Evolutionary conservation across 53 echinoderm and acorn worm genomes (phyloP).

Genomic region (Henricia sp.): DNA sequence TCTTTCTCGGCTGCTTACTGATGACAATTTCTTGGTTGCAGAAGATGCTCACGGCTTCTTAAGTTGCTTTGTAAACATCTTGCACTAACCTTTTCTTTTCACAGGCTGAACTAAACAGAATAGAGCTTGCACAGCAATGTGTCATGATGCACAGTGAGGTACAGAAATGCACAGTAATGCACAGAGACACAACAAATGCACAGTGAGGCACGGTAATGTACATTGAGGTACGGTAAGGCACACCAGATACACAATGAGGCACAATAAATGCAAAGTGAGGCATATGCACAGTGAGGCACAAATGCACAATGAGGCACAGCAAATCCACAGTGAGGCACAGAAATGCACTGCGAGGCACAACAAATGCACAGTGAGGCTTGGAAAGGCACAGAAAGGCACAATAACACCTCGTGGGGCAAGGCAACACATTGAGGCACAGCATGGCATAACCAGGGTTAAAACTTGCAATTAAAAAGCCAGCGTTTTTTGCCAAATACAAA

Average conservation of each 20-base stretch:
- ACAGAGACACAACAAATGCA: too few species aligned
- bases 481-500: too few species aligned
- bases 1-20: too few species aligned
- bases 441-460: background rate
- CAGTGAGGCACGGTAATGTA: background rate
- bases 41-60: too few species aligned
- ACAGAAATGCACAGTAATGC: slow-evolving; percentile 5
- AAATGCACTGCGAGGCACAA: background rate
- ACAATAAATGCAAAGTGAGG: too few species aligned
- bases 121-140: slow-evolving; percentile 4
- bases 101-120: slow-evolving; percentile 3
- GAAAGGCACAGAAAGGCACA: background rate
- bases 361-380: background rate
- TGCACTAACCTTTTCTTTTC: slow-evolving; percentile 32
- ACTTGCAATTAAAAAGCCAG: too few species aligned
- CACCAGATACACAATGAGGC: too few species aligned
- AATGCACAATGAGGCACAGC: background rate
- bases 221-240: too few species aligned
- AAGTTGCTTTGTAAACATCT: background rate
- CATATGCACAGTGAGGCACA: too few species aligned
- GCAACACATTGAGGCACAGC: background rate
- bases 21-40: too few species aligned
- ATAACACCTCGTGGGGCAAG: background rate
- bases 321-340: background rate
- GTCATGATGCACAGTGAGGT: background rate